phyloP scores from a whole-genome alignment of 1,140 invertebrate species.

The Babylonia areolata region DNA sequence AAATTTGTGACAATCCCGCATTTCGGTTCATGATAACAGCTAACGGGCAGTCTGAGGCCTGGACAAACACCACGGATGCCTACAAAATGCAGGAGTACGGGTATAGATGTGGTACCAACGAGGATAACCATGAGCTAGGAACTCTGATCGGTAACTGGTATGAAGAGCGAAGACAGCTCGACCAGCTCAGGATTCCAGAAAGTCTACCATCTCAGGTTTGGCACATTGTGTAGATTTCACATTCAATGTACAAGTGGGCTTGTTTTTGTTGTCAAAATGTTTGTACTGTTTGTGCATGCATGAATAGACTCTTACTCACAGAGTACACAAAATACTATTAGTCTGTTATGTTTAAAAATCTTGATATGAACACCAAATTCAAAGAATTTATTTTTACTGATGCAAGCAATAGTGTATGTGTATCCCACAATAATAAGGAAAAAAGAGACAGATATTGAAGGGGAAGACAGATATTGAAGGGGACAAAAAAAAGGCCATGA shows the following conservation, averaged over 20 bases:
- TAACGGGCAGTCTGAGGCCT: slow-evolving; percentile 63
- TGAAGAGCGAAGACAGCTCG: slow-evolving; percentile 65
- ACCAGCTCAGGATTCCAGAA: slow-evolving; percentile 53
- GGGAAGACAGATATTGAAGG: no score
- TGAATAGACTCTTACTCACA: no score
- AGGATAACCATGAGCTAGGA: slow-evolving; percentile 56
- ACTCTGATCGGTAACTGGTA: slow-evolving; percentile 70
- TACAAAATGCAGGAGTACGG: slow-evolving; percentile 66
- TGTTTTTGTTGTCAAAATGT: no score
- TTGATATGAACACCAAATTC: no score
- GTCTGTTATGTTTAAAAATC: neutral
- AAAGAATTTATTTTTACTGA: no score
- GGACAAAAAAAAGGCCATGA: no score
- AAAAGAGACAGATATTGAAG: no score
- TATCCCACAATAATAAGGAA: no score
- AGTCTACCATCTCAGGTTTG: slow-evolving; percentile 65
- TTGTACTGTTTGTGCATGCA: neutral
- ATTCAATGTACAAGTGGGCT: no score
- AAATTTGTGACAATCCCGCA: slow-evolving; percentile 36
- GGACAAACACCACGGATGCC: slow-evolving; percentile 61
- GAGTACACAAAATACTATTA: no score
- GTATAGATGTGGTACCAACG: slow-evolving; percentile 68
- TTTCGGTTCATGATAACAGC: slow-evolving; percentile 63
- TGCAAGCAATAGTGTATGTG: no score
- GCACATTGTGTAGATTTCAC: no score